A percentile compares a stretch with the other conserved stretches of the same genome.
phyloP scores from a whole-genome alignment of 2,888 invertebrate genomes.

The Villa cingulata region DNA sequence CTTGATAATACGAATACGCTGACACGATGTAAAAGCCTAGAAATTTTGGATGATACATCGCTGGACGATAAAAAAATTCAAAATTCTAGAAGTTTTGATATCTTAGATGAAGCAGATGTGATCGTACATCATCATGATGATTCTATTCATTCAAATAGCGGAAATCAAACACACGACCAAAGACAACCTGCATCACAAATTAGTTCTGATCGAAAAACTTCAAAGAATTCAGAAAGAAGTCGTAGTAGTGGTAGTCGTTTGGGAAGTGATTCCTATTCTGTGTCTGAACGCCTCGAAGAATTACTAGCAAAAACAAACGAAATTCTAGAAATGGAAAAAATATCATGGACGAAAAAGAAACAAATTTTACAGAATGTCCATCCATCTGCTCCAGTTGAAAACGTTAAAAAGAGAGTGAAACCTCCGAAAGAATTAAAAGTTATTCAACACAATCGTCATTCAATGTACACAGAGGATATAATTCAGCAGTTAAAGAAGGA shows the following conservation, averaged over 20 bases:
- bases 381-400: background rate
- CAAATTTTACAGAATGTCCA: slow-evolving; percentile 1
- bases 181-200: slow-evolving; percentile 4
- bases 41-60: slow-evolving; percentile 43
- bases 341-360: slow-evolving; percentile 16
- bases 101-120: slow-evolving; percentile 23
- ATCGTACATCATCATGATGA: slow-evolving; percentile 20
- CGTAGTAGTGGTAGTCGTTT: slow-evolving; percentile 5
- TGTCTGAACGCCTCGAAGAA: slow-evolving; percentile 27
- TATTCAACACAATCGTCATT: slow-evolving; percentile 4
- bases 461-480: slow-evolving; percentile 4
- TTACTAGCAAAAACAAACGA: slow-evolving; percentile 28
- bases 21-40: slow-evolving; percentile 57
- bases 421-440: slow-evolving; percentile 35
- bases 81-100: slow-evolving; percentile 41
- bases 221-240: slow-evolving; percentile 8
- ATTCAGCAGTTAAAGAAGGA: slow-evolving; percentile 6
- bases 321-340: slow-evolving; percentile 29
- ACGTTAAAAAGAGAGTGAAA: slow-evolving; percentile 36
- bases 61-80: slow-evolving; percentile 26
- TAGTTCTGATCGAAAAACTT: slow-evolving; percentile 10
- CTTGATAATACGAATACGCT: slow-evolving; percentile 44
- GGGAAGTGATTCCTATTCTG: slow-evolving; percentile 24
- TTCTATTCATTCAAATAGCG: background rate
- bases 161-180: slow-evolving; percentile 10